phyloP scores from a whole-genome alignment of 92 coral and sea anemone species.

The Zoanthus sansibaricus region DNA sequence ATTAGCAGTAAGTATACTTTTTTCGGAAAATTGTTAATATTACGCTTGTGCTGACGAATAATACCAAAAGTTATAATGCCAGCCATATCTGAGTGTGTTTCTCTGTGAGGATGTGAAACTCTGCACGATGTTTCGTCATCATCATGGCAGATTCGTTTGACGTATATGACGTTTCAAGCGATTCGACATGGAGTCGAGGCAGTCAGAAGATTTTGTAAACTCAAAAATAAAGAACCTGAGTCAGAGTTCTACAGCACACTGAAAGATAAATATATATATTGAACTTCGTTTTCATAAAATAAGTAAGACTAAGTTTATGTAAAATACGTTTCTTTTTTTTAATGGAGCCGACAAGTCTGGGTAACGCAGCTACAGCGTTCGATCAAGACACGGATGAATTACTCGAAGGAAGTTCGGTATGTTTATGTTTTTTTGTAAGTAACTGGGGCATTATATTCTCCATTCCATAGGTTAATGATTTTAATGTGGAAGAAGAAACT shows the following conservation, averaged over 20 bases:
- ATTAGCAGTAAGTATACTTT: too few relatives aligned
- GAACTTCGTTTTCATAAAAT: not conserved
- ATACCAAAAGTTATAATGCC: too few relatives aligned
- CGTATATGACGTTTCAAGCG: not conserved
- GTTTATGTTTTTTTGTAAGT: not conserved
- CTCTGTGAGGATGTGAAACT: not conserved
- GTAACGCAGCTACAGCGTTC: slow-evolving; percentile 2
- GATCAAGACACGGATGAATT: slow-evolving; percentile 21
- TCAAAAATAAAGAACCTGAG: not conserved
- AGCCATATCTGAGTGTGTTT: too few relatives aligned
- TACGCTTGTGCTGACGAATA: too few relatives aligned
- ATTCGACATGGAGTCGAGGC: slow-evolving; percentile 22
- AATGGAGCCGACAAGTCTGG: slow-evolving; percentile 40
- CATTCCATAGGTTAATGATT: too few relatives aligned
- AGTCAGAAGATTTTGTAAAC: not conserved
- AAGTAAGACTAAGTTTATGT: not conserved
- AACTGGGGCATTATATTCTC: not conserved
- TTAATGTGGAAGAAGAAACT: too few relatives aligned
- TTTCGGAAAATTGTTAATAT: too few relatives aligned
- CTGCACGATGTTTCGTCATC: not conserved
- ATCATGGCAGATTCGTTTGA: not conserved
- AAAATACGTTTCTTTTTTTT: not conserved
- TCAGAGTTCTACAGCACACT: not conserved
- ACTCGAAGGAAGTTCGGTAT: slow-evolving; percentile 15
- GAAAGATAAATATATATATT: not conserved